phyloP scores from a whole-genome alignment of 37 sponge, comb jelly and placozoan species.

The Halisarca cf. caerulea region DNA sequence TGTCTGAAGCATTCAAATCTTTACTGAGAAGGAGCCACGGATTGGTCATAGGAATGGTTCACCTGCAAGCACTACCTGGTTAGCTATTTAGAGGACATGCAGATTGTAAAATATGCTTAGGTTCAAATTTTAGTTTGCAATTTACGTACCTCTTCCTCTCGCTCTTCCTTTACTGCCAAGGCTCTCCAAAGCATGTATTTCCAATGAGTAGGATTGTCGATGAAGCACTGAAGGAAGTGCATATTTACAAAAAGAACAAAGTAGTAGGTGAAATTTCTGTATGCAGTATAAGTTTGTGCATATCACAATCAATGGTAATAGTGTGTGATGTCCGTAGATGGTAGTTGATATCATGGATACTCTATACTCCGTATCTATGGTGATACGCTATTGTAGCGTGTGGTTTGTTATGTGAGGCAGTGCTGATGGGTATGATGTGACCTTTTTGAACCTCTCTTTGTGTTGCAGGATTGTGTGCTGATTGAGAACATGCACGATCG shows the following conservation, averaged over 20 bases:
- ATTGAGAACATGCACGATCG: constrained; percentile 96
- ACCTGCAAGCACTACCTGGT: constrained; percentile 85
- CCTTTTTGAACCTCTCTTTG: too few relatives aligned
- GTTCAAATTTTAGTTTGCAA: too few relatives aligned
- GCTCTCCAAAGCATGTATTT: constrained; percentile 54
- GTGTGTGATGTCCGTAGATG: neutral
- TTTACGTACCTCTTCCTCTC: too few relatives aligned
- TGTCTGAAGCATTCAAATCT: neutral
- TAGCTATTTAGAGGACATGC: constrained; percentile 14
- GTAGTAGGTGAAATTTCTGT: constrained; percentile 36
- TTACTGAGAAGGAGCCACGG: neutral
- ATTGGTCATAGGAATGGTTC: constrained; percentile 79
- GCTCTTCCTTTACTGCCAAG: too few relatives aligned
- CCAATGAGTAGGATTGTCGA: constrained; percentile 43
- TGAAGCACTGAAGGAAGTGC: constrained; percentile 57
- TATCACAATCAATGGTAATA: neutral
- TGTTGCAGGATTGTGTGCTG: constrained; percentile 68
- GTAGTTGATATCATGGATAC: too few relatives aligned
- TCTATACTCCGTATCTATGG: too few relatives aligned
- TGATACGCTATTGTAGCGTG: too few relatives aligned
- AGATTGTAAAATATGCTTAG: too few relatives aligned
- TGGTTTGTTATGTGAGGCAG: too few relatives aligned
- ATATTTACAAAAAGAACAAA: constrained; percentile 49
- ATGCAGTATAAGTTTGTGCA: neutral
- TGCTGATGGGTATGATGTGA: too few relatives aligned